A percentile compares a stretch with the other conserved stretches of the same genome.
phyloP scores from a whole-genome alignment of 2,797 vertebrate genomes.

The Serranus cabrilla region DNA sequence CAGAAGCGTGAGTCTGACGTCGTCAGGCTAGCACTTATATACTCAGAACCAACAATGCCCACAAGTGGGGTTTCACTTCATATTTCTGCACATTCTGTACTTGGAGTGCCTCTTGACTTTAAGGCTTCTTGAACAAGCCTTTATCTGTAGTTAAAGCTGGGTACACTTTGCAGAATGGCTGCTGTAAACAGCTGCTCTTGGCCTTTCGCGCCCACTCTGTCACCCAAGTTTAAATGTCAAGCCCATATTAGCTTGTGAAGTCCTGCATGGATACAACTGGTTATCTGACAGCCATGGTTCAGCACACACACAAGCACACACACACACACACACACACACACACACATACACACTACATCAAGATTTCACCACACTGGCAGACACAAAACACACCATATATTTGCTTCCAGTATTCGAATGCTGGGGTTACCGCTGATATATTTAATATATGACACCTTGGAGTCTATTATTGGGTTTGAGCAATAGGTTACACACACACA shows the following conservation, averaged over 20 bases:
- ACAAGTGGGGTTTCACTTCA: slow-evolving; percentile 16
- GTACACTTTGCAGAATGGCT: slow-evolving; percentile 67
- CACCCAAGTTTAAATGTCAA: slow-evolving; percentile 83
- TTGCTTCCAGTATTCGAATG: not conserved
- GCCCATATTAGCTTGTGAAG: slow-evolving; percentile 69
- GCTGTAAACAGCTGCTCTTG: slow-evolving; percentile 66
- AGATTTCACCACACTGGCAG: slow-evolving; percentile 13
- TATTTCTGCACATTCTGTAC: slow-evolving; percentile 37
- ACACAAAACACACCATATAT: slow-evolving; percentile 16
- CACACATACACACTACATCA: slow-evolving; percentile 13
- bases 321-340: slow-evolving; percentile 12
- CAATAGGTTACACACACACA: slow-evolving; percentile 23
- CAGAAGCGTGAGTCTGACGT: too few species aligned
- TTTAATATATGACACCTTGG: slow-evolving; percentile 8
- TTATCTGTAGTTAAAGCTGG: slow-evolving; percentile 74
- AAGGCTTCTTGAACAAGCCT: slow-evolving; percentile 64
- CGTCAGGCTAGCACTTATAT: too few species aligned
- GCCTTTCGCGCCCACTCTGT: slow-evolving; percentile 79
- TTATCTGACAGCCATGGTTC: slow-evolving; percentile 47
- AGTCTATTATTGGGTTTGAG: slow-evolving; percentile 16
- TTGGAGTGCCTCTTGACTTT: slow-evolving; percentile 76
- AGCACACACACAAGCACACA: slow-evolving; percentile 18
- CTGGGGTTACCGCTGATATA: slow-evolving; percentile 3
- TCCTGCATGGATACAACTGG: slow-evolving; percentile 58
- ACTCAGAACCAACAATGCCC: slow-evolving; percentile 1